phyloP scores from a whole-genome alignment of 1,140 invertebrate species.

The Camponotus floridanus region DNA sequence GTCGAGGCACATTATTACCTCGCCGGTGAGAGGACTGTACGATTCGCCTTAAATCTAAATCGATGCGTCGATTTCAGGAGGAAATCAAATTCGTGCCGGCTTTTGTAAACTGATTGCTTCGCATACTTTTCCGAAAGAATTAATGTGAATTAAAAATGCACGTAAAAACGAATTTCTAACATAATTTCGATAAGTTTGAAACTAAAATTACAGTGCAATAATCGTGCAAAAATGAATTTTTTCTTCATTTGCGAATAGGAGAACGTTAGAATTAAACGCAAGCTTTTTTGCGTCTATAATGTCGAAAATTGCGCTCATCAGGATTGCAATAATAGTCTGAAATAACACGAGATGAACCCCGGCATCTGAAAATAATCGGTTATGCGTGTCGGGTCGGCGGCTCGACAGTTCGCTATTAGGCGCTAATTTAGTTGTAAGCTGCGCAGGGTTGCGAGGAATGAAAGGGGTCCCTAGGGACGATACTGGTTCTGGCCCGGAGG shows the following conservation, averaged over 20 bases:
- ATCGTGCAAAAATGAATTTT: background rate
- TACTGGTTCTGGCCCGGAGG: slow-evolving; percentile 66
- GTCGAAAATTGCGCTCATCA: background rate
- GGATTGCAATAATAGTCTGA: slow-evolving; percentile 2
- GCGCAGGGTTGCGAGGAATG: slow-evolving; percentile 69
- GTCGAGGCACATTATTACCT: slow-evolving; percentile 30
- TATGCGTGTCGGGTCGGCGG: slow-evolving; percentile 19
- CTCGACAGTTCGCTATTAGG: slow-evolving; percentile 71
- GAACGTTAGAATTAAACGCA: background rate
- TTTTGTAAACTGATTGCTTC: background rate
- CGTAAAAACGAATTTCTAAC: background rate
- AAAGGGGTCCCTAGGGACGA: slow-evolving; percentile 72
- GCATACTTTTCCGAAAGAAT: background rate
- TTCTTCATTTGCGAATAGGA: background rate
- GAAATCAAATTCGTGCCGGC: background rate
- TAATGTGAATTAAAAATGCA: background rate
- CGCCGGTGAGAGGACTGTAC: background rate
- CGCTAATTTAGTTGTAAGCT: slow-evolving; percentile 76
- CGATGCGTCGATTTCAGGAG: background rate
- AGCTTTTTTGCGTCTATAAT: background rate
- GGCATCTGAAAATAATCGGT: slow-evolving; percentile 60
- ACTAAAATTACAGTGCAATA: no score
- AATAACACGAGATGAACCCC: slow-evolving; percentile 9
- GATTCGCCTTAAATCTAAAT: slow-evolving; percentile 10
- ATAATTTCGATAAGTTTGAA: background rate